Evolutionary conservation across 2,113 vertebrate genomes (phyloP), one percentile per base, ranked within the genome.

Genomic region (Catharus fuscescens): DNA sequence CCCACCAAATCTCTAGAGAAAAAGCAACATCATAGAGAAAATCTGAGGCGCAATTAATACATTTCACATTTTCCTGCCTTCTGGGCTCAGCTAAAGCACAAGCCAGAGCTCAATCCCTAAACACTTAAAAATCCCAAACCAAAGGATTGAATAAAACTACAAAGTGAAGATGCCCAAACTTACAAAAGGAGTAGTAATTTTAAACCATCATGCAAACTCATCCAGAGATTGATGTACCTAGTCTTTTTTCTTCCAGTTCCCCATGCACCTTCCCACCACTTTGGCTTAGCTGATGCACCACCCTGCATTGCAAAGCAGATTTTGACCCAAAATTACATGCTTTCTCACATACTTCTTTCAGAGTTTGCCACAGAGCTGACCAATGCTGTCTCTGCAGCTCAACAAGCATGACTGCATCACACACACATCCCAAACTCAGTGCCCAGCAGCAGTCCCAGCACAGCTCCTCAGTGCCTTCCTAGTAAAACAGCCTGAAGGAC

Each of bases 81-180:
- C 67, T 61, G 44, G 70, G 90, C 70, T 94, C 53, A 69, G 48
- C 50, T 72, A 65, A 87, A 89, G 65, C 36, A 61, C 38, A 79
- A 91, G 26, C 18, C 61, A 71, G 19, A 84, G n/a, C 70, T 85
- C 81, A 76, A 1, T 67, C 56, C 36, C 44, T 21, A 84, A 42
- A 61, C 69, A 94, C 9, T 66, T 70, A 45, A 80, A 90, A 94
- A 84, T 87, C 72, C 32, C 60, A 86, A 77, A 57, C 32, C 32
- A 47, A 80, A 91, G 11, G 10, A 85, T 4, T 66, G 34, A 36
- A 71, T 14, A 59, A 86, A 95, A 84, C 21, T 25, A 80, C 40
- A 53, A 64, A 69, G 21, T 25, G 4, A 86, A 64, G 29, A 84
- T 44, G 12, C 14, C 20, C 26, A 36, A 60, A 54, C 7, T 79